Conservation (phyloP, 64 coral and sea anemone species). For the Trachythela sp. region DNA sequence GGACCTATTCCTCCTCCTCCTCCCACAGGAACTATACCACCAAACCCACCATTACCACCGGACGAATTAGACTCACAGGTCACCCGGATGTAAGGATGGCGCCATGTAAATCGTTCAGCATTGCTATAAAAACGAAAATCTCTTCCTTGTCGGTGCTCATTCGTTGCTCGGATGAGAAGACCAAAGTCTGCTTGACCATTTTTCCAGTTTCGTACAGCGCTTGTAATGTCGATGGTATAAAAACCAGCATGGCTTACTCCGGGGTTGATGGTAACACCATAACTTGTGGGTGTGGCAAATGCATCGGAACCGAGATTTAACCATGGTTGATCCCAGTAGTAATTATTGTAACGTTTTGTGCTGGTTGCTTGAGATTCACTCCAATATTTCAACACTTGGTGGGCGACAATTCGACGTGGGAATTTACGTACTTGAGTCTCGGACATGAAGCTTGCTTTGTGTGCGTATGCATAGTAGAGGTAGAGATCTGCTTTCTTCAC, state of each 20-base stretch:
- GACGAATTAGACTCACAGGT: not conserved
- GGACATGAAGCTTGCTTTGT: constrained; percentile 43
- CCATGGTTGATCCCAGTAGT: not conserved
- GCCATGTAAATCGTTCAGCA: not conserved
- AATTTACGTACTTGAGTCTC: not conserved
- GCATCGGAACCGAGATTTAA: not conserved
- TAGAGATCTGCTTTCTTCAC: constrained; percentile 65
- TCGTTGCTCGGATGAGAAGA: not conserved
- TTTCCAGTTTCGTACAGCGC: not conserved
- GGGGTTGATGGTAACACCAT: not conserved
- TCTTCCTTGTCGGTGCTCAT: not conserved
- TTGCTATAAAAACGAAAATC: not conserved
- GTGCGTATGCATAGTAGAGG: constrained; percentile 62
- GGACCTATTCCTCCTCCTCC: not conserved
- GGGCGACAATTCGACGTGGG: constrained; percentile 16
- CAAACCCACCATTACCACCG: not conserved
- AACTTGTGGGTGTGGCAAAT: not conserved
- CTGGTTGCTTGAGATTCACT: constrained; percentile 29
- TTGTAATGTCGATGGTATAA: not conserved
- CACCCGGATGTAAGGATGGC: not conserved
- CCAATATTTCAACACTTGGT: constrained; percentile 34
- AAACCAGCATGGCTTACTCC: not conserved
- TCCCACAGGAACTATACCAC: not conserved
- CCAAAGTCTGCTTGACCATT: not conserved
- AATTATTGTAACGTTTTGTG: not conserved